phyloP scores from a whole-genome alignment of 2,888 invertebrate genomes.

The Tineola bisselliella region DNA sequence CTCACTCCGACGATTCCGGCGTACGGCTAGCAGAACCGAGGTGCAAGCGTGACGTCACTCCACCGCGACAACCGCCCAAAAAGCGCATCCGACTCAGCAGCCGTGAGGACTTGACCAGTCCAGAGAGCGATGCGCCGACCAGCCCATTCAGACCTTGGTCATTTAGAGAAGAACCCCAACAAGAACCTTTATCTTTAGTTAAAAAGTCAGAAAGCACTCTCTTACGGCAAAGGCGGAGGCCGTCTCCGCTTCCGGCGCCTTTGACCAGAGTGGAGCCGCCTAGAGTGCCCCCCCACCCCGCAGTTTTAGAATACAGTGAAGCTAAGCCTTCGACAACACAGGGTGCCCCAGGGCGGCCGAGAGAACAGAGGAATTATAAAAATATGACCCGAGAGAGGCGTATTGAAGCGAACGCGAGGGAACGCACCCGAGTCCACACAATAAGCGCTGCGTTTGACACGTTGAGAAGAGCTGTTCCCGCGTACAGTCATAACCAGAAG shows the following conservation, averaged over 20 bases:
- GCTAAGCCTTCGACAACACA: constrained; percentile 22
- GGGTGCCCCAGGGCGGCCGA: constrained; percentile 61
- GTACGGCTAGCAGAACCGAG: constrained; percentile 50
- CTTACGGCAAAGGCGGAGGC: constrained; percentile 43
- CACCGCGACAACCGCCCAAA: constrained; percentile 69
- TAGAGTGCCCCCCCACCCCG: constrained; percentile 66
- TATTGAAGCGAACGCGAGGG: constrained; percentile 94
- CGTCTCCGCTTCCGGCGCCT: constrained; percentile 30
- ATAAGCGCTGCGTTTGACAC: constrained; percentile 96
- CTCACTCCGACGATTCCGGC: constrained; percentile 63
- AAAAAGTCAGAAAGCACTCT: constrained; percentile 45
- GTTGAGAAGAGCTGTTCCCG: constrained; percentile 82
- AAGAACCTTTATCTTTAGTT: constrained; percentile 73
- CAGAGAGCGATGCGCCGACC: constrained; percentile 49
- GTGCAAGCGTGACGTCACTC: constrained; percentile 51
- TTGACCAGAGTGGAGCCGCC: constrained; percentile 39
- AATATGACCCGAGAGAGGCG: constrained; percentile 94
- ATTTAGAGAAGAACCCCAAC: constrained; percentile 64
- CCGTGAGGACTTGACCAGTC: constrained; percentile 43
- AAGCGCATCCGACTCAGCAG: constrained; percentile 72
- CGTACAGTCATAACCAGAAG: constrained; percentile 93
- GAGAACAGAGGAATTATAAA: constrained; percentile 89
- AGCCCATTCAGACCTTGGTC: constrained; percentile 76
- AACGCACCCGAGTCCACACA: constrained; percentile 92
- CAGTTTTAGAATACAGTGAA: constrained; percentile 34